These are phyloP conservation scores for Schizopygopsis pylzovi DNA, from an alignment of 2,797 vertebrate genomes.

Conservation along the genomic window DNA sequence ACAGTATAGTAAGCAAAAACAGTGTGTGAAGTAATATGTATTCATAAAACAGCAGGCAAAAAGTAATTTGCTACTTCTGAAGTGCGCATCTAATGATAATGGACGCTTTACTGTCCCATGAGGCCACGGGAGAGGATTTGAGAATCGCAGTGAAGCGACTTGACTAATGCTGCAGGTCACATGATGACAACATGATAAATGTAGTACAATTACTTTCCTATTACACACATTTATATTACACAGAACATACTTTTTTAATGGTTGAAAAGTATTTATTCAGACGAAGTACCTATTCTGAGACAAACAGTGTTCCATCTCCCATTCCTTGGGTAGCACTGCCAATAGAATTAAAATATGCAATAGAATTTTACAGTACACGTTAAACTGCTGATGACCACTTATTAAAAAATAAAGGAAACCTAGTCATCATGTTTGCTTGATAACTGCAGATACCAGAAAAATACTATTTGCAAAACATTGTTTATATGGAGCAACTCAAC, in stretches of 20 bases:
- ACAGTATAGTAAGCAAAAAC: not conserved
- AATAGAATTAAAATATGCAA: not conserved
- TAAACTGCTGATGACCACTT: not conserved
- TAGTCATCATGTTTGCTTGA: not conserved
- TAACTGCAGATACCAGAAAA: not conserved
- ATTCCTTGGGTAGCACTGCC: not conserved
- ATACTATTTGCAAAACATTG: not conserved
- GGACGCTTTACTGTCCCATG: not conserved
- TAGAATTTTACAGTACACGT: not conserved
- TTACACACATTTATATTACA: not conserved
- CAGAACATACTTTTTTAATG: not conserved
- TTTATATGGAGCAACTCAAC: not conserved
- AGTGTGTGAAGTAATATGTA: not conserved
- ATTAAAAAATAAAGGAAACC: not conserved
- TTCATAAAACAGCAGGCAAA: not conserved
- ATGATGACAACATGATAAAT: not conserved
- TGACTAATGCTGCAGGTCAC: not conserved
- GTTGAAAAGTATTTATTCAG: not conserved
- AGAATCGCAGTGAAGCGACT: not conserved
- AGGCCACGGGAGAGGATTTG: not conserved
- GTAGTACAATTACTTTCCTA: conserved; percentile 4
- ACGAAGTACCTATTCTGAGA: not conserved
- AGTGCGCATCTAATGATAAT: not conserved
- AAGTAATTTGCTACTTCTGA: not conserved
- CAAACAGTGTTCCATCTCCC: not conserved